These are phyloP conservation scores for Poeciliopsis turneri DNA, from an alignment of 2,797 vertebrate genomes.

Conservation along the genomic window DNA sequence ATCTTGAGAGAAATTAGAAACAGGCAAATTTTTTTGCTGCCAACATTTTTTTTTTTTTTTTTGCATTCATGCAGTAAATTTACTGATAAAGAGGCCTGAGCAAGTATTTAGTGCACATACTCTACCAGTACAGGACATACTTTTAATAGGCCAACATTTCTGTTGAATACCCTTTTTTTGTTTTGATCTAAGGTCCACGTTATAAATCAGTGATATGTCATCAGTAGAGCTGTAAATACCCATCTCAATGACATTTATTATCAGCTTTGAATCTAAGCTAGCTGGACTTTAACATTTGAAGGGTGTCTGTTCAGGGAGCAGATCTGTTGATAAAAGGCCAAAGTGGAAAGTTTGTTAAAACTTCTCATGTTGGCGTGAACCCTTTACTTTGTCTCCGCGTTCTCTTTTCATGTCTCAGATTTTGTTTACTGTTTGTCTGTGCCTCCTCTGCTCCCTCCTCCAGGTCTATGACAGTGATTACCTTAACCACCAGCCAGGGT, in stretches of 20 bases:
- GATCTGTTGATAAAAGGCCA: neutral
- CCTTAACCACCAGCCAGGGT: slow-evolving; percentile 56
- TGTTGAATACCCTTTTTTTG: neutral
- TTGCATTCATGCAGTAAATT: neutral
- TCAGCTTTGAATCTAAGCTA: neutral
- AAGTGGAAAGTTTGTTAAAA: slow-evolving; percentile 1
- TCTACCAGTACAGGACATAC: neutral
- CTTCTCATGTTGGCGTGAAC: neutral
- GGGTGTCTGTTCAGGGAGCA: neutral
- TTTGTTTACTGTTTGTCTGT: slow-evolving; percentile 25
- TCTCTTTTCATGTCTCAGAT: slow-evolving; percentile 16
- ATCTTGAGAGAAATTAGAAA: neutral
- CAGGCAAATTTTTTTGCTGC: no score
- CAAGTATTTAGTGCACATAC: neutral
- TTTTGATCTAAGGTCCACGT: neutral
- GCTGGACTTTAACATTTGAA: neutral
- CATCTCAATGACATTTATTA: neutral
- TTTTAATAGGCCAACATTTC: neutral
- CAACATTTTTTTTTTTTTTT: no score
- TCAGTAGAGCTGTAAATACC: neutral
- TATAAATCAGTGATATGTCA: neutral
- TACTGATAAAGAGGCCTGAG: neutral
- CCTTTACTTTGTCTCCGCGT: slow-evolving; percentile 14
- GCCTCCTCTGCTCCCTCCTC: slow-evolving; percentile 32
- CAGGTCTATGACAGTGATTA: slow-evolving; percentile 71